Evolutionary conservation across 2,888 invertebrate genomes (phyloP).

Genomic region (Alsophila aescularia): DNA sequence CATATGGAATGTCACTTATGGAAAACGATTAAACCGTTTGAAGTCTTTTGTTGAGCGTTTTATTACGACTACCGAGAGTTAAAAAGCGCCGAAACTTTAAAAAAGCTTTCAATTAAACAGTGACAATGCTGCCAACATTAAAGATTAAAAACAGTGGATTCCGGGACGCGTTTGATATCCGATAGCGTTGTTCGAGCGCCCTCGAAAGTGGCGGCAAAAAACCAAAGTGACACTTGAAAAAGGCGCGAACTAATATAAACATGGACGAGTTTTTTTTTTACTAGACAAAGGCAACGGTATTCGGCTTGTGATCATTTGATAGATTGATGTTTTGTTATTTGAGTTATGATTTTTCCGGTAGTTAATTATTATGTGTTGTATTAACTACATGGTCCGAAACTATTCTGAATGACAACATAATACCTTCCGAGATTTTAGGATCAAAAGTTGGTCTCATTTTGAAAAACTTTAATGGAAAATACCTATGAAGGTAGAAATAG

Average conservation of each 20-base stretch:
- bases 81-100: constrained; percentile 70
- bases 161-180: constrained; percentile 76
- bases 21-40: constrained; percentile 70
- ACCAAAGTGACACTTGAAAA: constrained; percentile 84
- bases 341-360: not conserved
- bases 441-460: no score
- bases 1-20: constrained; percentile 72
- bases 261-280: constrained; percentile 60
- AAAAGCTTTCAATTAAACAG: constrained; percentile 78
- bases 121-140: constrained; percentile 77
- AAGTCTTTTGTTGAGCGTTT: constrained; percentile 77
- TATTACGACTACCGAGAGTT: constrained; percentile 73
- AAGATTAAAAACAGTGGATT: constrained; percentile 53
- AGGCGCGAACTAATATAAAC: constrained; percentile 81
- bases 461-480: no score
- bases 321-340: constrained; percentile 36
- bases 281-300: constrained; percentile 59
- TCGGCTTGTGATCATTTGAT: constrained; percentile 42
- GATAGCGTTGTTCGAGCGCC: constrained; percentile 76
- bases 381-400: no score
- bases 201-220: constrained; percentile 72
- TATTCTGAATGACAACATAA: no score
- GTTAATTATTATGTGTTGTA: not conserved
- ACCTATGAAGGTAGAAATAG: no score
- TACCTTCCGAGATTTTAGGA: no score